Conservation (phyloP, 2,888 invertebrate genomes). For the Sisyra terminalis region DNA sequence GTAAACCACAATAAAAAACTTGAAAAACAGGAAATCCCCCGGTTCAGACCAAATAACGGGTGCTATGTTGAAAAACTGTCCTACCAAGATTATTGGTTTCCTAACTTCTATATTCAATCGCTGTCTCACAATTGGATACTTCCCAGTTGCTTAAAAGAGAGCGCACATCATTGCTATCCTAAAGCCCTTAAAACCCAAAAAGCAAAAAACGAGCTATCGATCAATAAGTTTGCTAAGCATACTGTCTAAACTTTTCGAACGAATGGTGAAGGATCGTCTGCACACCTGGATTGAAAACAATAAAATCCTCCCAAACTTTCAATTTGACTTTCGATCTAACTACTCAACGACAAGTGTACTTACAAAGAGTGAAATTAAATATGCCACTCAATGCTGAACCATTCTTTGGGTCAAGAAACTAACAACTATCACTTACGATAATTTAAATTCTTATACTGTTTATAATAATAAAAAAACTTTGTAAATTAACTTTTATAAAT, state of each 20-base stretch:
- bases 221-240: constrained; percentile 16
- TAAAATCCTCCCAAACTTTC: constrained; percentile 11
- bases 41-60: too few relatives aligned
- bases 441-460: too few relatives aligned
- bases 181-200: constrained; percentile 13
- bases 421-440: too few relatives aligned
- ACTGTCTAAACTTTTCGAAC: constrained; percentile 15
- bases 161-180: constrained; percentile 13
- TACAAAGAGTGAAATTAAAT: too few relatives aligned
- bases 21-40: constrained; percentile 9
- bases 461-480: too few relatives aligned
- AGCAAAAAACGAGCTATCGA: constrained; percentile 12
- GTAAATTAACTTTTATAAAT: too few relatives aligned
- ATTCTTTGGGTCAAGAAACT: too few relatives aligned
- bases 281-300: constrained; percentile 6
- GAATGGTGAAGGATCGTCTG: constrained; percentile 10
- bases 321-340: constrained; percentile 17
- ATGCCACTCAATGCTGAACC: too few relatives aligned
- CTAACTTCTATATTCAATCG: too few relatives aligned
- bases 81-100: too few relatives aligned
- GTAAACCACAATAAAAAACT: neutral
- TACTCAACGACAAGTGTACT: constrained; percentile 16
- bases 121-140: constrained; percentile 10
- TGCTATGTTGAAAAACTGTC: too few relatives aligned
- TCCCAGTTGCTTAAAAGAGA: constrained; percentile 14